A percentile compares a stretch with the other conserved stretches of the same genome.
Evolutionary conservation across 2,797 vertebrate genomes (phyloP).

Genomic region (Thaleichthys pacificus): DNA sequence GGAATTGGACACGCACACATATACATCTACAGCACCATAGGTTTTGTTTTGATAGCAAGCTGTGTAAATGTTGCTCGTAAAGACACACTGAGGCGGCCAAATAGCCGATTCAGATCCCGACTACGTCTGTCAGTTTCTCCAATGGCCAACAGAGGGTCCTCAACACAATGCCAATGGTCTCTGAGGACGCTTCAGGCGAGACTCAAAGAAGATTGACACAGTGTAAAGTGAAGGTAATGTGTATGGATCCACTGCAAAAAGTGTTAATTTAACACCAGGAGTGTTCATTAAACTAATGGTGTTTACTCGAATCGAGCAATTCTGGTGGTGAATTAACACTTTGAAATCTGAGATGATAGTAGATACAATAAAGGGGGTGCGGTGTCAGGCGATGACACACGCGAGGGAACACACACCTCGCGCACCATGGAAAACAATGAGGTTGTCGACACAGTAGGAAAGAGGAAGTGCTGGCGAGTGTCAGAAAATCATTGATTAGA

Average conservation of each 20-base stretch:
- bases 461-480: not conserved
- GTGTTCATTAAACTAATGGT: too few species aligned
- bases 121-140: constrained; percentile 39
- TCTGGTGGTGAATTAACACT: not conserved
- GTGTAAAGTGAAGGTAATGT: not conserved
- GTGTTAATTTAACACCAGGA: not conserved
- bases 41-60: too few species aligned
- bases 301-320: too few species aligned
- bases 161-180: constrained; percentile 31
- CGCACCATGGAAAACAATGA: constrained; percentile 32
- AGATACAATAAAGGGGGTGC: not conserved
- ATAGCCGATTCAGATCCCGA: constrained; percentile 10
- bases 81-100: too few species aligned
- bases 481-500: constrained; percentile 43
- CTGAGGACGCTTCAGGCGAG: constrained; percentile 7
- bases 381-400: too few species aligned
- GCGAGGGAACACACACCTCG: constrained; percentile 1
- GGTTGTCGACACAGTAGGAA: not conserved
- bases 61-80: too few species aligned
- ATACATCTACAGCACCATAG: too few species aligned
- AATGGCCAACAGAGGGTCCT: constrained; percentile 39
- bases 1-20: too few species aligned
- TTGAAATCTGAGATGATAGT: not conserved
- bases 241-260: not conserved
- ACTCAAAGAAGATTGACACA: not conserved